A percentile compares a stretch with the other conserved stretches of the same genome.
Evolutionary conservation across 2,888 invertebrate genomes (phyloP).

Genomic region (Coremacera marginata): DNA sequence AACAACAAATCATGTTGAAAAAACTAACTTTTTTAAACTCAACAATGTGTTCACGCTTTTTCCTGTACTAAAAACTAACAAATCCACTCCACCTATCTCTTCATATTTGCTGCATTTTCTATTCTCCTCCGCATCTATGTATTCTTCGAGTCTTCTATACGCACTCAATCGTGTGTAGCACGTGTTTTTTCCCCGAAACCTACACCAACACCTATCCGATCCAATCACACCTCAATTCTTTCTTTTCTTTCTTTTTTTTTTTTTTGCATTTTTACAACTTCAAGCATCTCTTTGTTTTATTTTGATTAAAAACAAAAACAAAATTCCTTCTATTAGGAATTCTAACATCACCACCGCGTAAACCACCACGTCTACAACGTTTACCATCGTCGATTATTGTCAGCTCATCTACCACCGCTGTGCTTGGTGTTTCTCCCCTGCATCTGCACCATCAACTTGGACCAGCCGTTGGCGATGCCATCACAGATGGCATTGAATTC

Average conservation of each 20-base stretch:
- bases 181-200: background rate
- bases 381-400: constrained; percentile 17
- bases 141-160: background rate
- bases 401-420: background rate
- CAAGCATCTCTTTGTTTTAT: background rate
- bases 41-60: too few relatives aligned
- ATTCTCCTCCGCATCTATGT: too few relatives aligned
- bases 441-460: constrained; percentile 35
- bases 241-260: background rate
- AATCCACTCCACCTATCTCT: too few relatives aligned
- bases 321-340: constrained; percentile 30
- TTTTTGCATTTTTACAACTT: background rate
- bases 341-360: constrained; percentile 18
- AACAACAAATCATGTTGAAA: too few relatives aligned
- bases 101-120: too few relatives aligned
- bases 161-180: background rate
- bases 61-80: too few relatives aligned
- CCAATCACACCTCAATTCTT: background rate
- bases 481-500: constrained; percentile 74
- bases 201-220: background rate
- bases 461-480: constrained; percentile 39
- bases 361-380: constrained; percentile 16
- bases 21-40: too few relatives aligned
- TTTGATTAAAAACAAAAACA: background rate
- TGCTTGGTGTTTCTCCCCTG: background rate